phyloP scores from a whole-genome alignment of 2,888 invertebrate genomes.

The Drosophila picticornis region DNA sequence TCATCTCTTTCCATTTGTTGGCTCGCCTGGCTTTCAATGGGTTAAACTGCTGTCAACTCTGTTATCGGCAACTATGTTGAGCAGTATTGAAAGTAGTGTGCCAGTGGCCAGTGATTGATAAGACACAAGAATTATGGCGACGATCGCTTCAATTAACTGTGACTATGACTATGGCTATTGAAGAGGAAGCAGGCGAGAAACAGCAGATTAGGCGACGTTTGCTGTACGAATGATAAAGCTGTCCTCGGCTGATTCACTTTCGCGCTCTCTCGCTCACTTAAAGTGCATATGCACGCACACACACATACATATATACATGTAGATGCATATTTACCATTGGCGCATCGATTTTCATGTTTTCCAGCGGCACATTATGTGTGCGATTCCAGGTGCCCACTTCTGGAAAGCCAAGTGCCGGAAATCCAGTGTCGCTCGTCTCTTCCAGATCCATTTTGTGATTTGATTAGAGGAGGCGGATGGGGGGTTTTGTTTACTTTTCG shows the following conservation, averaged over 20 bases:
- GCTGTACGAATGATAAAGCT: slow-evolving; percentile 20
- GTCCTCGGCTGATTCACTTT: slow-evolving; percentile 33
- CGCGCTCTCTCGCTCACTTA: neutral
- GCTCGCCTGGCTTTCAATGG: neutral
- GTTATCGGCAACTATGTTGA: neutral
- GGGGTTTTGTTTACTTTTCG: slow-evolving; percentile 26
- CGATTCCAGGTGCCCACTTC: slow-evolving; percentile 87
- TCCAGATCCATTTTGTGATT: slow-evolving; percentile 68
- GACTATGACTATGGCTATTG: slow-evolving; percentile 1
- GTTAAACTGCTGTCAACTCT: neutral
- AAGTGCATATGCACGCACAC: neutral
- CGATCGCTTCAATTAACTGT: slow-evolving; percentile 32
- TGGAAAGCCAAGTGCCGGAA: slow-evolving; percentile 76
- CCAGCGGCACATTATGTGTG: slow-evolving; percentile 87
- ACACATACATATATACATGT: neutral
- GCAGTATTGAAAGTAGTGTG: slow-evolving; percentile 35
- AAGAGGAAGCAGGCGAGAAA: slow-evolving; percentile 2
- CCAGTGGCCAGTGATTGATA: slow-evolving; percentile 74
- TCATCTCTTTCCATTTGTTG: too few relatives aligned
- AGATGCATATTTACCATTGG: slow-evolving; percentile 87
- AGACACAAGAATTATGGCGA: slow-evolving; percentile 29
- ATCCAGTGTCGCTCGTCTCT: slow-evolving; percentile 75
- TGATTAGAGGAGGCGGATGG: neutral
- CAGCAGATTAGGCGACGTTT: slow-evolving; percentile 12
- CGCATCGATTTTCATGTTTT: slow-evolving; percentile 91